These are phyloP conservation scores for Sabatieria punctata DNA, from an alignment of 2,888 invertebrate genomes.

Conservation along the genomic window DNA sequence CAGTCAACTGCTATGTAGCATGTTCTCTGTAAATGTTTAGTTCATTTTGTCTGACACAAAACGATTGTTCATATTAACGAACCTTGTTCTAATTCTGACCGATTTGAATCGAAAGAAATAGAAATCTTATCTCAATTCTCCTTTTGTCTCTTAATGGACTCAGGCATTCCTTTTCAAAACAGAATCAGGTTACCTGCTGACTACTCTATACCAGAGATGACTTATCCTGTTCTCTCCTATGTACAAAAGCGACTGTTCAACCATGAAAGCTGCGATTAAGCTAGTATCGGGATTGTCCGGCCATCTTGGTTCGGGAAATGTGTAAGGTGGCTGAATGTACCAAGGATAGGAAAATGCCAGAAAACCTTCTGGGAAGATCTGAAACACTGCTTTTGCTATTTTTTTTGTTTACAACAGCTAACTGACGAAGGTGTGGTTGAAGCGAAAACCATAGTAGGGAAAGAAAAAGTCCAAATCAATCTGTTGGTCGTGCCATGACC, in stretches of 20 bases:
- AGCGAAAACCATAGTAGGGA: constrained; percentile 75
- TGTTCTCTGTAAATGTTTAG: too few relatives aligned
- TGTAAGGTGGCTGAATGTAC: constrained; percentile 21
- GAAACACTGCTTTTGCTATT: too few relatives aligned
- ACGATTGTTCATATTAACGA: too few relatives aligned
- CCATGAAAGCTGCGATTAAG: constrained; percentile 19
- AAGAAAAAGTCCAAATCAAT: constrained; percentile 57
- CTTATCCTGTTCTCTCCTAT: constrained; percentile 21
- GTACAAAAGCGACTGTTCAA: constrained; percentile 18
- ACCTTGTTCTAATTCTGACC: too few relatives aligned
- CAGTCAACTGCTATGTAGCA: too few relatives aligned
- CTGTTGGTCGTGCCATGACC: constrained; percentile 1
- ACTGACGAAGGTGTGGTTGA: constrained; percentile 66
- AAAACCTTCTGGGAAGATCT: constrained; percentile 23
- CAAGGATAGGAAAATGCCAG: constrained; percentile 19
- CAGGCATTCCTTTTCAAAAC: too few relatives aligned
- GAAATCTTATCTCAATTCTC: too few relatives aligned
- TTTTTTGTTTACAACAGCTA: too few relatives aligned
- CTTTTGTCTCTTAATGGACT: too few relatives aligned
- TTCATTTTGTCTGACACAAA: too few relatives aligned
- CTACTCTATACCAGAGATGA: constrained; percentile 19
- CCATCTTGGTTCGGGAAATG: constrained; percentile 21
- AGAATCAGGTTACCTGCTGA: constrained; percentile 13
- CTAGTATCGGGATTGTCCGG: constrained; percentile 15
- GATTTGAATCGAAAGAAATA: too few relatives aligned